These are phyloP conservation scores for Chaenogobius annularis DNA, from an alignment of 2,113 vertebrate species.

Conservation along the genomic window DNA sequence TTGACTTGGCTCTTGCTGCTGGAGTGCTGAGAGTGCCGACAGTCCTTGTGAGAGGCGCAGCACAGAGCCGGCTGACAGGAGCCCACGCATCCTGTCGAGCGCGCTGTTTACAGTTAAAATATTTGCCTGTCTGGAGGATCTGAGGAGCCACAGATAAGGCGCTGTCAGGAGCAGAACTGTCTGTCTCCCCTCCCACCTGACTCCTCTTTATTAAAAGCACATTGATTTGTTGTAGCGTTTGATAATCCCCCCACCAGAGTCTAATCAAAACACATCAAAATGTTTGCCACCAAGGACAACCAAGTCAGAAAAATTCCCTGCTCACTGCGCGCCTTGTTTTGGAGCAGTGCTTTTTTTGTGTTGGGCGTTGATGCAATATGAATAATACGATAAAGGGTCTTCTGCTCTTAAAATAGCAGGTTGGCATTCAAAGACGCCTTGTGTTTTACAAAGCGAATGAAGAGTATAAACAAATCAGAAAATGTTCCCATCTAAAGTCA, in stretches of 20 bases:
- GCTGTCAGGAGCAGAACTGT: constrained; percentile 63
- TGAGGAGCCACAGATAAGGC: constrained; percentile 71
- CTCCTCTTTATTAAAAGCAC: constrained; percentile 75
- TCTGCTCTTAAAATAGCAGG: constrained; percentile 43
- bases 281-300: constrained; percentile 67
- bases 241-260: constrained; percentile 67
- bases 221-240: constrained; percentile 76
- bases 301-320: constrained; percentile 51
- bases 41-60: constrained; percentile 41
- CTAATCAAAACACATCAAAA: constrained; percentile 71
- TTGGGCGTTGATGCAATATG: neutral
- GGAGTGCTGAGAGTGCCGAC: neutral
- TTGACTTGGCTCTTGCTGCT: neutral
- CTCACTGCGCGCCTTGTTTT: constrained; percentile 57
- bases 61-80: constrained; percentile 62
- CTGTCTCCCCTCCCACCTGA: constrained; percentile 66
- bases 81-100: constrained; percentile 69
- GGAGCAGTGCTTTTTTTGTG: constrained; percentile 23
- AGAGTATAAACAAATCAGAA: constrained; percentile 31
- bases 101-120: constrained; percentile 77
- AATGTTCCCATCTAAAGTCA: constrained; percentile 21
- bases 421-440: constrained; percentile 44
- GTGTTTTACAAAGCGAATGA: constrained; percentile 28
- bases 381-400: constrained; percentile 19
- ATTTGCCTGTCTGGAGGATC: constrained; percentile 73